Base-by-base conservation (phyloP, 2,797 vertebrate species). In the Pampus argenteus region DNA sequence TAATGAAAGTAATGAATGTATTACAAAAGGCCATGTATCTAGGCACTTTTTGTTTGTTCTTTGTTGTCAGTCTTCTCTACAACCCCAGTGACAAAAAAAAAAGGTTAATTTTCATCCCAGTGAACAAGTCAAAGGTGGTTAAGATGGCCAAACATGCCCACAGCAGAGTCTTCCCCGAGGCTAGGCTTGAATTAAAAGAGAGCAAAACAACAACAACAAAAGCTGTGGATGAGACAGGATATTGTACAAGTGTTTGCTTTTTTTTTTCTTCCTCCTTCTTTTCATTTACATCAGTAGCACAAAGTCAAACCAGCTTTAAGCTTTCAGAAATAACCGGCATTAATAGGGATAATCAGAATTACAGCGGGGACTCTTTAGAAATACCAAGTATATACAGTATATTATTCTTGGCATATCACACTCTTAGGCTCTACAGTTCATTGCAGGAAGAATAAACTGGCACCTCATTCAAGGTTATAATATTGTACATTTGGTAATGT, bases 61-160 rank as follows among this genome's bases (percentile, higher is more conserved):
- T 48, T 64, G 29, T 63, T 23, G 8, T 25, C 13, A 8, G 34
- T 36, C 40, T 25, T 49, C 28, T 65, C 34, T 42, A 5, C 10
- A 20, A 84, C 70, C 76, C 52, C 59, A 66, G 40, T 48, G 48
- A 85, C 60, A 65, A 60, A 40, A 80, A 64, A 59, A 47, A 80
- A 83, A 90, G 86, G 88, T 89, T 91, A 90, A 89, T 86, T 86
- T 72, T 52, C 9, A 54, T 80, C 73, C 51, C 63, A 29, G 38
- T 65, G 75, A 90, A 79, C 54, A 74, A 66, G 82, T 81, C 78
- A 76, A 77, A 69, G 56, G 82, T 67, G 57, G 79, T 85, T 79
- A 81, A 66, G 70, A 73, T 83, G 64, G 44, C 69, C 77, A 74
- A 88, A 88, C 78, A 91, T 54, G 54, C 83, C 79, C 72, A 57